A percentile compares a stretch with the other conserved stretches of the same genome.
Conservation (phyloP, 1,140 invertebrate genomes). For the Xylocopa sonorina region DNA sequence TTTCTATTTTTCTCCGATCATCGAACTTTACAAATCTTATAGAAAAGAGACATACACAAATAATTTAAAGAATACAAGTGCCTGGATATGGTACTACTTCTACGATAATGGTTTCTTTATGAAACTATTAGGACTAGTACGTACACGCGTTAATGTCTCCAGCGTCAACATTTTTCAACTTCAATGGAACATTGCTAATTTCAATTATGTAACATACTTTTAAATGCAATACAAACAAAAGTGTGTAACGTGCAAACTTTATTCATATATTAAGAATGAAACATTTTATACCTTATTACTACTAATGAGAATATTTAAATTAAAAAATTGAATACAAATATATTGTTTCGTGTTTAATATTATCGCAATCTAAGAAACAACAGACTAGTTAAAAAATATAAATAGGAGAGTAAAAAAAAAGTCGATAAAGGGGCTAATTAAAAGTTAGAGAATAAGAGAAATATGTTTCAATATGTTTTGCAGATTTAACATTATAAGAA, state of each 20-base stretch:
- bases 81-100: not conserved
- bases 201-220: slow-evolving; percentile 57
- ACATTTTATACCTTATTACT: not conserved
- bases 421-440: not conserved
- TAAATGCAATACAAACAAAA: not conserved
- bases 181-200: slow-evolving; percentile 28
- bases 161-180: not conserved
- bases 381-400: not conserved
- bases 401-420: not conserved
- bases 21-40: not conserved
- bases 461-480: slow-evolving; percentile 64
- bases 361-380: slow-evolving; percentile 10
- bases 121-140: not conserved
- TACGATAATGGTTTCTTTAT: not conserved
- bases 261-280: not conserved
- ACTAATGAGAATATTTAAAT: not conserved
- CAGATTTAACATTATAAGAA: slow-evolving; percentile 49
- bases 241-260: not conserved
- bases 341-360: slow-evolving; percentile 9
- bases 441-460: slow-evolving; percentile 23
- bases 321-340: not conserved
- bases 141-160: not conserved
- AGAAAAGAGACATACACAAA: slow-evolving; percentile 1
- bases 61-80: not conserved
- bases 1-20: not conserved